These are phyloP conservation scores for Actenoides lindsayi DNA, from an alignment of 2,113 vertebrate genomes.

Conservation along the genomic window DNA sequence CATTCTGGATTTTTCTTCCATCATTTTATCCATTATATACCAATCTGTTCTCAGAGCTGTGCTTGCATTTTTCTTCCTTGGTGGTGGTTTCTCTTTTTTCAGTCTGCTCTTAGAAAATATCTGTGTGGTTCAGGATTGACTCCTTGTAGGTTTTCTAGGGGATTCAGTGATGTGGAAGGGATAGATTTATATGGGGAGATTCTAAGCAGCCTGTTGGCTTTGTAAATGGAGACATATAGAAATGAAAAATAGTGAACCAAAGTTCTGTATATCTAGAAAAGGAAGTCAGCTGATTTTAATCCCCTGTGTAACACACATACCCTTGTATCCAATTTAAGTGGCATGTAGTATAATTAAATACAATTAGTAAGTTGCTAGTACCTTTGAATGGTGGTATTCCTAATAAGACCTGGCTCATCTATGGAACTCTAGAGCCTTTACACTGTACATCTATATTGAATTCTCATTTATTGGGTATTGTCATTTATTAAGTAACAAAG, in stretches of 20 bases:
- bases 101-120: neutral
- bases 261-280: neutral
- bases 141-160: neutral
- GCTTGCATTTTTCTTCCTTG: neutral
- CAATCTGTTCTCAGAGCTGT: neutral
- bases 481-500: neutral
- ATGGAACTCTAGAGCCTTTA: neutral
- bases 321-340: neutral
- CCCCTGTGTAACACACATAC: rapidly evolving
- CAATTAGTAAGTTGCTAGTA: neutral
- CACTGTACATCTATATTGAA: neutral
- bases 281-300: neutral
- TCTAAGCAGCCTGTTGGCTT: neutral
- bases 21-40: neutral
- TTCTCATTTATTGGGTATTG: neutral
- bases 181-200: neutral
- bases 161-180: neutral
- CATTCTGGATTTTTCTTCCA: neutral
- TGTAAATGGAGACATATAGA: neutral
- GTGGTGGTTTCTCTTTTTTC: neutral
- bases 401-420: neutral
- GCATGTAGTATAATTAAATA: neutral
- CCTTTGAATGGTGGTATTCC: neutral
- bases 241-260: neutral
- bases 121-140: neutral